These are phyloP conservation scores for Varanus komodoensis DNA, from an alignment of 2,113 vertebrate genomes.

Conservation along the genomic window DNA sequence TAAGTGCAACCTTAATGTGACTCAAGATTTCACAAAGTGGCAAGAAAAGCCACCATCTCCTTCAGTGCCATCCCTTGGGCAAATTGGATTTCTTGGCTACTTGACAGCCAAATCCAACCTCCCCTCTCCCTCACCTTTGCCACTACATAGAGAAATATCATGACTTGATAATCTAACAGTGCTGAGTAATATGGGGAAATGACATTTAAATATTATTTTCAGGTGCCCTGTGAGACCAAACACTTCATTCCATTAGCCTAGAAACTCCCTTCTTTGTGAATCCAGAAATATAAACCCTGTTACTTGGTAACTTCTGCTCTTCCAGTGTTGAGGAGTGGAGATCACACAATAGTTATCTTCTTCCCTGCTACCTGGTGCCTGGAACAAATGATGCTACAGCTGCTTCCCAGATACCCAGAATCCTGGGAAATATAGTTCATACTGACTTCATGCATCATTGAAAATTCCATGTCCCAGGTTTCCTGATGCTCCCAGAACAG, in stretches of 20 bases:
- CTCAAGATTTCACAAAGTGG: too few relatives aligned
- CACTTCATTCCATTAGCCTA: neutral
- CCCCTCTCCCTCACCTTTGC: too few relatives aligned
- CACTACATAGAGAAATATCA: too few relatives aligned
- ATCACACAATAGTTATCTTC: neutral
- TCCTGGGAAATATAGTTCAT: neutral
- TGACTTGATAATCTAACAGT: too few relatives aligned
- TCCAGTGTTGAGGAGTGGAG: neutral
- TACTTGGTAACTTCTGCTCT: neutral
- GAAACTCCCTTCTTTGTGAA: neutral
- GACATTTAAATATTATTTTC: too few relatives aligned
- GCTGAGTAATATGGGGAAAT: too few relatives aligned
- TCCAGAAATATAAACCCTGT: neutral
- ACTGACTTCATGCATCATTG: neutral
- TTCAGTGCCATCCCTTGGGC: too few relatives aligned
- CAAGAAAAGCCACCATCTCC: too few relatives aligned
- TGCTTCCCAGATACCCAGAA: neutral
- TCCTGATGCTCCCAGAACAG: neutral
- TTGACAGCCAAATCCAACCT: too few relatives aligned
- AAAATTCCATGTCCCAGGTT: neutral
- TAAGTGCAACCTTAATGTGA: too few relatives aligned
- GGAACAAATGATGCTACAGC: neutral
- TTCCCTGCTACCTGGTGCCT: neutral
- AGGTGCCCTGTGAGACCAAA: neutral
- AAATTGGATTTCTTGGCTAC: too few relatives aligned